Conservation (phyloP, 2,888 invertebrate genomes). For the Gymnocheta viridis region DNA sequence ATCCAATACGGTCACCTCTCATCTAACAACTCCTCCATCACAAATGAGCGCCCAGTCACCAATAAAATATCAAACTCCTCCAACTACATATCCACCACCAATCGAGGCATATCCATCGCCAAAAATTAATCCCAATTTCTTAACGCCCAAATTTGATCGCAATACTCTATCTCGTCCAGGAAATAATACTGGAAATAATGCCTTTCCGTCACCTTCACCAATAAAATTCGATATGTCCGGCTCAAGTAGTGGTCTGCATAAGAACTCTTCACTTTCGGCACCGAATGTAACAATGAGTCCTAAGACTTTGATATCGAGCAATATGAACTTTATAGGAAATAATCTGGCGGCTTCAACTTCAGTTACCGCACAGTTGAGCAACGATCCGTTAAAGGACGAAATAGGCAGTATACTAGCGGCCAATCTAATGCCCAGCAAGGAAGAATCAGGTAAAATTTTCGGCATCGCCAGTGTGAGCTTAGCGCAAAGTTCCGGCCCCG, state of each 20-base stretch:
- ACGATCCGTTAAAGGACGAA: slow-evolving; percentile 80
- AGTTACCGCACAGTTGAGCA: slow-evolving; percentile 54
- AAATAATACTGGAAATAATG: slow-evolving; percentile 70
- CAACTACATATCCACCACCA: slow-evolving; percentile 80
- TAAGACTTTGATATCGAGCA: slow-evolving; percentile 70
- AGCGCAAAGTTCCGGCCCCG: slow-evolving; percentile 82
- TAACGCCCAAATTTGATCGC: slow-evolving; percentile 81
- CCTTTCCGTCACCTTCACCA: slow-evolving; percentile 76
- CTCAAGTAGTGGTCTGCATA: slow-evolving; percentile 66
- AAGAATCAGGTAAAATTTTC: slow-evolving; percentile 82
- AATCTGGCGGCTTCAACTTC: slow-evolving; percentile 59
- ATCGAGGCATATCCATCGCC: slow-evolving; percentile 82
- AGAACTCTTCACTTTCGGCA: slow-evolving; percentile 65
- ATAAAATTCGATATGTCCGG: slow-evolving; percentile 75
- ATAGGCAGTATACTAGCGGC: slow-evolving; percentile 80
- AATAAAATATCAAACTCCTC: slow-evolving; percentile 80
- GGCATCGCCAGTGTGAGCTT: slow-evolving; percentile 82
- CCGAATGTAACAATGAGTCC: slow-evolving; percentile 70
- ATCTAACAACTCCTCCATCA: slow-evolving; percentile 65
- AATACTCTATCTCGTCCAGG: slow-evolving; percentile 75
- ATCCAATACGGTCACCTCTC: slow-evolving; percentile 60
- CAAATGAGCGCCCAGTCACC: slow-evolving; percentile 74
- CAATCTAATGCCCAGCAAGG: slow-evolving; percentile 82
- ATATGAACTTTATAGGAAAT: slow-evolving; percentile 52
- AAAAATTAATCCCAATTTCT: slow-evolving; percentile 81